Percentiles rank a stretch among this genome's conserved stretches.
Evolutionary conservation across 1,140 invertebrate genomes (phyloP).

Genomic region (Lepidurus arcticus): DNA sequence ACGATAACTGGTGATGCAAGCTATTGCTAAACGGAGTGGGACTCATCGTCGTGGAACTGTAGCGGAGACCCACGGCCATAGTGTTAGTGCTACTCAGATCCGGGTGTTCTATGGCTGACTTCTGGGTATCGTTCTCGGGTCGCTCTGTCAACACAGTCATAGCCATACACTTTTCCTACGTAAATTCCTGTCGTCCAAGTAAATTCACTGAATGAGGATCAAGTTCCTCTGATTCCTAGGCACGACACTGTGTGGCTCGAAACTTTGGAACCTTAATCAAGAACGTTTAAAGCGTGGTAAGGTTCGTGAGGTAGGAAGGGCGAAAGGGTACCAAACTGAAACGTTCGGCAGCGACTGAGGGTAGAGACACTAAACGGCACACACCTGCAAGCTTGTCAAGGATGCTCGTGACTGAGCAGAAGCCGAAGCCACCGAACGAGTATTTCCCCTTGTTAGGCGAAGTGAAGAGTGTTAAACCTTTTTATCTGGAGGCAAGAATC

Average conservation of each 20-base stretch:
- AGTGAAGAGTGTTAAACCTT: background rate
- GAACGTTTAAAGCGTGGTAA: background rate
- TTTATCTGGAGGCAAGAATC: background rate
- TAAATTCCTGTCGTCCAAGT: too few relatives aligned
- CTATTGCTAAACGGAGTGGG: conserved; percentile 1
- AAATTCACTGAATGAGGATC: too few relatives aligned
- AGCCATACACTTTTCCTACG: background rate
- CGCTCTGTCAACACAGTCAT: background rate
- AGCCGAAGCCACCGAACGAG: conserved; percentile 13
- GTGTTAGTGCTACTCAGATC: background rate
- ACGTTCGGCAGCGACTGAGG: background rate
- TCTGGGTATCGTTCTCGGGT: conserved; percentile 7
- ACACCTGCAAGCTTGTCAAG: conserved; percentile 19
- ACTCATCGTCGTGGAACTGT: conserved; percentile 5
- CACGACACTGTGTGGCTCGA: background rate
- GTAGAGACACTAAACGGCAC: background rate
- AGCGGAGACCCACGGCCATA: background rate
- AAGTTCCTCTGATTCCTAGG: background rate
- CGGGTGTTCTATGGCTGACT: background rate
- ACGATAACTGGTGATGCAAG: background rate
- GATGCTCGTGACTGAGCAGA: conserved; percentile 17
- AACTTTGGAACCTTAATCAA: background rate
- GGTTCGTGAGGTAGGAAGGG: too few relatives aligned
- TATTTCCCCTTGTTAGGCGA: conserved; percentile 1
- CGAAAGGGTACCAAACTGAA: background rate